Percentiles rank a stretch among this genome's conserved stretches.
These are phyloP conservation scores for Ormyrus pomaceus DNA, from an alignment of 2,888 invertebrate species.

Conservation along the genomic window DNA sequence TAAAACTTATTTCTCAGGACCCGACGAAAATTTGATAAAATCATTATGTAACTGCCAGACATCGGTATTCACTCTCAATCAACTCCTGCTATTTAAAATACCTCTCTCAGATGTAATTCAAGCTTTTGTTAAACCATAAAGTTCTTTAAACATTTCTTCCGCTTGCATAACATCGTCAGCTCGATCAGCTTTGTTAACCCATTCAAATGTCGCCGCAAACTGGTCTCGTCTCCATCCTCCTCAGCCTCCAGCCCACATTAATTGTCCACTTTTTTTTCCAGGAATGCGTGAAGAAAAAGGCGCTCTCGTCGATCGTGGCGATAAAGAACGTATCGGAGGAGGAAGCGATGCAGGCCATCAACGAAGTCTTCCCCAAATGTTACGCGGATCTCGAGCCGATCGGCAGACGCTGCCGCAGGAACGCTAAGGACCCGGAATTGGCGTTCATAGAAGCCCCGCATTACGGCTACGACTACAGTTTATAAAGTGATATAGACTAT, in stretches of 20 bases:
- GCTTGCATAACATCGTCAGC: too few species aligned
- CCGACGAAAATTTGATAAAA: too few species aligned
- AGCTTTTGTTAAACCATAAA: too few species aligned
- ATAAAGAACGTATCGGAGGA: slow-evolving; percentile 84
- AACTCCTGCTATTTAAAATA: too few species aligned
- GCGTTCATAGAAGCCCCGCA: slow-evolving; percentile 77
- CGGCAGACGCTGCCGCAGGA: slow-evolving; percentile 85
- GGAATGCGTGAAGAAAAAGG: slow-evolving; percentile 94
- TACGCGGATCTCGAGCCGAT: slow-evolving; percentile 95
- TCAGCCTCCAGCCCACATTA: too few species aligned
- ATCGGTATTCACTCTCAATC: too few species aligned
- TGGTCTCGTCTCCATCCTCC: neutral
- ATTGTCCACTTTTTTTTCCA: slow-evolving; percentile 70
- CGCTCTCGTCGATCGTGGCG: slow-evolving; percentile 88
- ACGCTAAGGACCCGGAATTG: slow-evolving; percentile 85
- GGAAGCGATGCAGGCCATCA: slow-evolving; percentile 86
- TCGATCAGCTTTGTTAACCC: too few species aligned
- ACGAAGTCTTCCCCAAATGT: slow-evolving; percentile 92
- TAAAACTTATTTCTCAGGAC: too few species aligned
- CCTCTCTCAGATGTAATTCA: too few species aligned
- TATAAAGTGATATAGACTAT: slow-evolving; percentile 43
- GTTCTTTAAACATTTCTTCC: too few species aligned
- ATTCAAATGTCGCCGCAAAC: too few species aligned
- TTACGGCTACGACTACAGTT: slow-evolving; percentile 57
- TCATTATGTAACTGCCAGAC: too few species aligned